Evolutionary conservation across 92 coral and sea anemone genomes (phyloP).

Genomic region (Phenganax subtilis): DNA sequence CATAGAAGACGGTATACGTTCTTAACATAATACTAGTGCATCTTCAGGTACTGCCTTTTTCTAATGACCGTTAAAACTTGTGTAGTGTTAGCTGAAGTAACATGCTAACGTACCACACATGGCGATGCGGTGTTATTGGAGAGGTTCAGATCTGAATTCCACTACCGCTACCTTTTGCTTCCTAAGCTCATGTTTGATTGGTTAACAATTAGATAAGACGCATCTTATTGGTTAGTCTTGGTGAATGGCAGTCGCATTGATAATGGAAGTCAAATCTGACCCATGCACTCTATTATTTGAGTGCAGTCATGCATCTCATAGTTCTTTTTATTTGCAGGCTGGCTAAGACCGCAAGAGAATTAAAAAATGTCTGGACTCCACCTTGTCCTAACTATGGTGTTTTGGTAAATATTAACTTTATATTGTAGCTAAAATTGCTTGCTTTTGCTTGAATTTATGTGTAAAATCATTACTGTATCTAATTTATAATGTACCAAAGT

Average conservation of each 20-base stretch:
- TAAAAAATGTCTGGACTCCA: constrained; percentile 78
- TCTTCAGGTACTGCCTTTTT: too few species aligned
- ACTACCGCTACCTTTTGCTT: too few species aligned
- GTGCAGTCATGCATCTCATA: background rate
- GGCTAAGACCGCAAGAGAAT: constrained; percentile 67
- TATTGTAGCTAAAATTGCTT: background rate
- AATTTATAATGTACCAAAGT: background rate
- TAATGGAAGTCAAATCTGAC: too few species aligned
- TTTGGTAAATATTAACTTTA: constrained; percentile 44
- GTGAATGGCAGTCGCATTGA: background rate
- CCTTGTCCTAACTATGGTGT: constrained; percentile 71
- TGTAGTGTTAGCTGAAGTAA: too few species aligned
- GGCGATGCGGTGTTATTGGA: background rate
- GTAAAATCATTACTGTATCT: background rate
- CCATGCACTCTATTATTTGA: too few species aligned
- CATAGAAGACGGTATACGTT: too few species aligned
- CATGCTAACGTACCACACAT: too few species aligned
- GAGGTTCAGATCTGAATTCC: too few species aligned
- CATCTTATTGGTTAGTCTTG: background rate
- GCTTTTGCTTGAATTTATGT: background rate
- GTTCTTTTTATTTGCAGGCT: constrained; percentile 3
- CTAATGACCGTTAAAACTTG: too few species aligned
- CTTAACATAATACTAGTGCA: too few species aligned
- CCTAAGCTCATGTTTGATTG: too few species aligned
- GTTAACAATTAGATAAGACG: too few species aligned